Base-by-base conservation (phyloP, 1,140 invertebrate species). In the Anoplolepis gracilipes region DNA sequence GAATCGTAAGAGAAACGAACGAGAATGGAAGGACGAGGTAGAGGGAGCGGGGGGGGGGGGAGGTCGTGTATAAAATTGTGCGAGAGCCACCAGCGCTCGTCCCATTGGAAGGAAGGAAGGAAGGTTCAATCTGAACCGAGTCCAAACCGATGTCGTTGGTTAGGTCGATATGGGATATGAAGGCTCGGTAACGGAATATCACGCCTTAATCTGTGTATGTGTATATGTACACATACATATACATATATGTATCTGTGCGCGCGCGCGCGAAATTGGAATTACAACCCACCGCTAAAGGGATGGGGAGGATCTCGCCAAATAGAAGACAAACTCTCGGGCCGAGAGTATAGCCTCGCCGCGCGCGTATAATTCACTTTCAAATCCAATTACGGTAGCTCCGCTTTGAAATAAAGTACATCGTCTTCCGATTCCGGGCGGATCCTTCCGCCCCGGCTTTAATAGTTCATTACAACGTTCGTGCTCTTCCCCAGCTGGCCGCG, bases 391-490 rank as follows among this genome's bases (percentile, higher is more conserved):
- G 64, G 39, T 59, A 69, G 53, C 75, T 84, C 13, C 64, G 64
- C 55, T 77, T 84, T 84, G 72, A 88, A 84, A 84, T 84, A 87
- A 87, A 81, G 72, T 86, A 65, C 77, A 82, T 42, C 76, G 46
- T 77, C 87, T 76, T 84, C 53, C 78, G 85, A 88, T 87, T 78
- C 85, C 42, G 62, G 42, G 46, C 13, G 55, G 46, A 65, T 53
- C 57, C 75, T 39, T 82, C 65, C 77, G 70, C 39, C n/a, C 46
- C 79, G 42, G 75, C 64, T 70, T 84, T 77, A 76, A 89, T 85
- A 76, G 87, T 89, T 89, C 87, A 76, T 89, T 89, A 89, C 87
- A 88, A 72, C 39, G 77, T 25, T 64, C 62, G 49, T 88, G 59
- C 30, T 77, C 81, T 77, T 76, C 85, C 69, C 75, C 62, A 85